These are phyloP conservation scores for Drosophila aff. DNA, from an alignment of 1,140 invertebrate genomes.

Conservation along the genomic window DNA sequence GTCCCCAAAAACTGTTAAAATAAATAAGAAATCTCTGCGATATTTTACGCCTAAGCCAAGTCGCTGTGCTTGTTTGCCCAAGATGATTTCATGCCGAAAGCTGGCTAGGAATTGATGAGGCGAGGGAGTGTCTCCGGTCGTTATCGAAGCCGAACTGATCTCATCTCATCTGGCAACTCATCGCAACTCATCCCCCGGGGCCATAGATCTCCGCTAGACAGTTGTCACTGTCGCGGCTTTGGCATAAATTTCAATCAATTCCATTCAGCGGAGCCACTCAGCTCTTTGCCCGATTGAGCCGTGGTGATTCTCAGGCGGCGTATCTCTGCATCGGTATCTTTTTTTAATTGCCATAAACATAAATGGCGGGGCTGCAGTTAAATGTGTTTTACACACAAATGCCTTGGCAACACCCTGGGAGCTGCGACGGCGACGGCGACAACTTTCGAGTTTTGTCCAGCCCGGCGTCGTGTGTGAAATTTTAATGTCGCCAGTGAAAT, in stretches of 20 bases:
- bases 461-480: slow-evolving; percentile 64
- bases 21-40: background rate
- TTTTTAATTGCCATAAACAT: slow-evolving; percentile 57
- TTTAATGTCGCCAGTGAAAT: slow-evolving; percentile 81
- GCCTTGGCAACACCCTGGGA: slow-evolving; percentile 27
- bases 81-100: slow-evolving; percentile 18
- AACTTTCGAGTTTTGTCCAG: slow-evolving; percentile 70
- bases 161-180: slow-evolving; percentile 9
- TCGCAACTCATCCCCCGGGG: slow-evolving; percentile 16
- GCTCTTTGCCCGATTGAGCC: background rate
- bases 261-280: slow-evolving; percentile 22
- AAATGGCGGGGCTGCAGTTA: slow-evolving; percentile 49
- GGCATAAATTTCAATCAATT: slow-evolving; percentile 51
- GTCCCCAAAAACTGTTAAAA: too few species aligned
- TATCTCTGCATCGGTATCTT: slow-evolving; percentile 5
- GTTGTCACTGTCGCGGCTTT: background rate
- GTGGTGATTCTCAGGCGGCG: slow-evolving; percentile 31
- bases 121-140: slow-evolving; percentile 18
- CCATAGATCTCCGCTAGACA: slow-evolving; percentile 4
- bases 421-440: background rate
- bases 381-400: slow-evolving; percentile 41
- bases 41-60: slow-evolving; percentile 3
- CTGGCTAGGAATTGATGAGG: slow-evolving; percentile 12
- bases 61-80: background rate
- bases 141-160: slow-evolving; percentile 28